A percentile compares a stretch with the other conserved stretches of the same genome.
Conservation (phyloP, 2,888 invertebrate species). For the Trachelus tabidus region DNA sequence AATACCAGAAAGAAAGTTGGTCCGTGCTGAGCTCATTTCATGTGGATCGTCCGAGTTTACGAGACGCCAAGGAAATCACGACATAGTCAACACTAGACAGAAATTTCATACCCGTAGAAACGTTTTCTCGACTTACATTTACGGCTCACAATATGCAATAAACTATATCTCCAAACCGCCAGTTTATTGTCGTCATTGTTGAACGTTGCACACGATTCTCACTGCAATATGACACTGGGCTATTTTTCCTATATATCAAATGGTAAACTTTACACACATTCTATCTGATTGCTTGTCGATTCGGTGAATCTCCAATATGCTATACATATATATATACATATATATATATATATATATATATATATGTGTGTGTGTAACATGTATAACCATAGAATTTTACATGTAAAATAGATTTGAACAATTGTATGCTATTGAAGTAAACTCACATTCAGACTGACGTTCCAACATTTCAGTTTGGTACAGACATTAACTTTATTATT, state of each 20-base stretch:
- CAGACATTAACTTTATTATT: neutral
- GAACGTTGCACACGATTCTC: conserved; percentile 8
- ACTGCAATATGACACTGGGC: neutral
- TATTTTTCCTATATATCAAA: neutral
- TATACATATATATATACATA: too few species aligned
- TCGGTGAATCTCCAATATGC: neutral
- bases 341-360: neutral
- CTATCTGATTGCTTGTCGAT: neutral
- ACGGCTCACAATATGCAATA: conserved; percentile 32
- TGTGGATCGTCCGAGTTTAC: conserved; percentile 31
- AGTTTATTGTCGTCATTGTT: conserved; percentile 1
- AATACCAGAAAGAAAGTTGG: neutral
- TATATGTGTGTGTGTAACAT: too few species aligned
- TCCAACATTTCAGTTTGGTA: neutral
- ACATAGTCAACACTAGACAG: conserved; percentile 20
- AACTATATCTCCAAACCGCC: conserved; percentile 22
- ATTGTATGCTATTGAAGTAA: neutral
- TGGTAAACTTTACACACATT: neutral
- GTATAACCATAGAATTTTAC: too few species aligned
- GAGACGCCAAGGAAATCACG: conserved; percentile 43
- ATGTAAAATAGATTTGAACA: neutral
- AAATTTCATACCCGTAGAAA: conserved; percentile 32
- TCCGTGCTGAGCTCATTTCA: conserved; percentile 11
- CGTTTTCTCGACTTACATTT: conserved; percentile 17
- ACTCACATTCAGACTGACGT: neutral